phyloP scores from a whole-genome alignment of 2,113 vertebrate species.

The Eulemur rufifrons region DNA sequence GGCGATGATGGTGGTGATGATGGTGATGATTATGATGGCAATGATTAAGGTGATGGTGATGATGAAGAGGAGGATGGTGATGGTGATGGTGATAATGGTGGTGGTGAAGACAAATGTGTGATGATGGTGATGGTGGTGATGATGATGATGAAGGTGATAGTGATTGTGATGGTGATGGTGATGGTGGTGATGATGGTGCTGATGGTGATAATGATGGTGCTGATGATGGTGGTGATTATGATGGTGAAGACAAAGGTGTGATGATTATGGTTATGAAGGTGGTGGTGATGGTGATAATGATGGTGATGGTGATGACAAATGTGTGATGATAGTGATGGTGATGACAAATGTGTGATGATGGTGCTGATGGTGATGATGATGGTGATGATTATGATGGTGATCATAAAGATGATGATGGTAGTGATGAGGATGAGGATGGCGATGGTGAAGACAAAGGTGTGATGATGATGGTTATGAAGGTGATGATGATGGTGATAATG shows the following conservation, averaged over 20 bases:
- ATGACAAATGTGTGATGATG: too few relatives aligned
- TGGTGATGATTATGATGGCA: background rate
- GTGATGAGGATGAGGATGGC: background rate
- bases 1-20: background rate
- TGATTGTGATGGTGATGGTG: background rate
- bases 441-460: too few relatives aligned
- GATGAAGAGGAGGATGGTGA: background rate
- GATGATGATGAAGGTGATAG: background rate
- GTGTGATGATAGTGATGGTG: background rate
- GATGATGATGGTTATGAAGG: background rate
- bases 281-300: background rate
- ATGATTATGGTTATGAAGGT: too few relatives aligned
- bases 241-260: background rate
- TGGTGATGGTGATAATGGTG: fast-evolving
- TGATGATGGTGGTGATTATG: background rate
- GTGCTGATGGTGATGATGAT: background rate
- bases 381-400: too few relatives aligned
- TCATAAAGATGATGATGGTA: background rate
- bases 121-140: background rate
- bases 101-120: too few relatives aligned
- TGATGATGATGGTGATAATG: background rate
- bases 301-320: background rate
- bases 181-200: background rate
- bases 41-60: background rate
- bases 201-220: fast-evolving